A percentile compares a stretch with the other conserved stretches of the same genome.
Conservation (phyloP, 2,888 invertebrate species). For the Apamea crenata region DNA sequence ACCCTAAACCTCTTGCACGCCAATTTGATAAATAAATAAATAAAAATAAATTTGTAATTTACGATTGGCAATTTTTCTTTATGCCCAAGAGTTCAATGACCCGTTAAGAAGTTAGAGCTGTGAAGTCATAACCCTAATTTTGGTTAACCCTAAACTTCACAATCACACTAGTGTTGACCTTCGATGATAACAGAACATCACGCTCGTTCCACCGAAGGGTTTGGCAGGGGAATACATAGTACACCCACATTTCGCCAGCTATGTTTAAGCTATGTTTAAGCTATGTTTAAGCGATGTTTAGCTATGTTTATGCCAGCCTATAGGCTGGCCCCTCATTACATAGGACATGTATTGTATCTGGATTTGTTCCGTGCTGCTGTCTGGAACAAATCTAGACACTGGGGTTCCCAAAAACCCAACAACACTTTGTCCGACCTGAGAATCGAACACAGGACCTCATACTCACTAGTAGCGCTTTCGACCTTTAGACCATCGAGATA, state of each 20-base stretch:
- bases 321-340: too few relatives aligned
- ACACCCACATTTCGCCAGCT: too few relatives aligned
- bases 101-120: not conserved
- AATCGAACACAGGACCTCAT: not conserved
- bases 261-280: too few relatives aligned
- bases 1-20: not conserved
- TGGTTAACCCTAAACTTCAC: too few relatives aligned
- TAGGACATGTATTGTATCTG: too few relatives aligned
- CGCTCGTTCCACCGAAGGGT: not conserved
- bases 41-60: too few relatives aligned
- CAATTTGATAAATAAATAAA: too few relatives aligned
- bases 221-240: not conserved
- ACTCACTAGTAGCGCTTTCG: not conserved
- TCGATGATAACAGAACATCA: not conserved
- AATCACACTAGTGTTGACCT: not conserved
- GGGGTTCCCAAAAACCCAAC: not conserved
- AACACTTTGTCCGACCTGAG: not conserved
- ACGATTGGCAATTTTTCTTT: not conserved
- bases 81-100: not conserved
- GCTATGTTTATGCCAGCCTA: too few relatives aligned
- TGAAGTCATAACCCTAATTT: too few relatives aligned
- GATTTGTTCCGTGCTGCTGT: too few relatives aligned
- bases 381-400: not conserved
- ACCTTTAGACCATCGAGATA: not conserved
- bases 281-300: too few relatives aligned